Evolutionary conservation across 2,888 invertebrate genomes (phyloP).

Genomic region (Acronicta aceris): DNA sequence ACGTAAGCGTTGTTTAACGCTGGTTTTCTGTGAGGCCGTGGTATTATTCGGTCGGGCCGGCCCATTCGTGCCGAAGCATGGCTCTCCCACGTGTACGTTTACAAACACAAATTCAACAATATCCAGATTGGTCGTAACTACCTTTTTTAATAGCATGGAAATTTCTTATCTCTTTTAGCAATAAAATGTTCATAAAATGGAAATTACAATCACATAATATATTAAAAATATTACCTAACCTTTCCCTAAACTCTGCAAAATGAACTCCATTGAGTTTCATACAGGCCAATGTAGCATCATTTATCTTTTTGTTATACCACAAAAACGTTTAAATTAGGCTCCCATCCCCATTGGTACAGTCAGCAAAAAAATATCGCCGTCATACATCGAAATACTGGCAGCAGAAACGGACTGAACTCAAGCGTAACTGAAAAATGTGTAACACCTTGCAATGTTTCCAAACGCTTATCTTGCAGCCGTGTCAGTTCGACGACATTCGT

Average conservation of each 20-base stretch:
- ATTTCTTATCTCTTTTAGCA: too few species aligned
- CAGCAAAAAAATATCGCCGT: constrained; percentile 71
- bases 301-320: constrained; percentile 12
- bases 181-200: too few species aligned
- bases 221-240: too few species aligned
- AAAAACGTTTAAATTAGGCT: constrained; percentile 33
- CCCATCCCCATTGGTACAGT: constrained; percentile 60
- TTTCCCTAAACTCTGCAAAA: background rate
- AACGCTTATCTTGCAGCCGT: constrained; percentile 69
- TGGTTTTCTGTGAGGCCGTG: too few species aligned
- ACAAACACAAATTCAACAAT: too few species aligned
- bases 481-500: constrained; percentile 60
- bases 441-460: constrained; percentile 77
- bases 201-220: too few species aligned
- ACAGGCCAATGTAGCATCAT: constrained; percentile 1
- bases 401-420: constrained; percentile 71
- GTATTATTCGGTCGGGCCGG: too few species aligned
- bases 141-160: too few species aligned
- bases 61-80: too few species aligned
- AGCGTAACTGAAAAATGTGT: constrained; percentile 80
- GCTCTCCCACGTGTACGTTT: too few species aligned
- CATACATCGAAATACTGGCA: constrained; percentile 70
- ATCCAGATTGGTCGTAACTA: too few species aligned
- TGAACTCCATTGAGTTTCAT: constrained; percentile 1
- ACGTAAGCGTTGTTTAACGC: too few species aligned